Conservation (phyloP, 53 echinoderm and acorn worm genomes). For the Zoroaster sp. region DNA sequence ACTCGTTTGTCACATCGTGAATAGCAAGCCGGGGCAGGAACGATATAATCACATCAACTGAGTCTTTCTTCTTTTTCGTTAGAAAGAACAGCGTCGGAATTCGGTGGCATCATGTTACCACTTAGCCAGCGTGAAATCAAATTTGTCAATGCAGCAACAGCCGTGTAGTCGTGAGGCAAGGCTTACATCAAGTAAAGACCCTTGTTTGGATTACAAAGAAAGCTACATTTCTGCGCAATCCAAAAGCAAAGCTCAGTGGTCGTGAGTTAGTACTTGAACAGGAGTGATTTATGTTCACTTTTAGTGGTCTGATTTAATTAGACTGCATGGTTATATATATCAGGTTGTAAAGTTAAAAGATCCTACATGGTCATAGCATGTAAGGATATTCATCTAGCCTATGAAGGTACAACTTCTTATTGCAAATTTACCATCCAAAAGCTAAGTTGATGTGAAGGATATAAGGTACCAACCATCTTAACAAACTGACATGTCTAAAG, state of each 20-base stretch:
- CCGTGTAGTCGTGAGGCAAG: conserved; percentile 2
- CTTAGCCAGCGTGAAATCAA: conserved; percentile 5
- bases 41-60: not conserved
- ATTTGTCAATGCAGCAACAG: conserved; percentile 15
- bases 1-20: not conserved
- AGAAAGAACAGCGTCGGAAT: conserved; percentile 6
- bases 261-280: conserved; percentile 14
- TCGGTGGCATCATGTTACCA: not conserved
- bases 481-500: too few species aligned
- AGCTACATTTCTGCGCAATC: not conserved
- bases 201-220: not conserved
- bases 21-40: not conserved
- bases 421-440: too few species aligned
- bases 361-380: too few species aligned
- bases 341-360: too few species aligned
- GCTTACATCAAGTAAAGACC: not conserved
- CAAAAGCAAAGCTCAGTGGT: not conserved
- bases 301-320: not conserved
- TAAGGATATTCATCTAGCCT: too few species aligned
- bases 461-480: too few species aligned
- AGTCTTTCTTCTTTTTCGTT: not conserved
- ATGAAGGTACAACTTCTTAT: too few species aligned
- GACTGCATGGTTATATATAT: conserved; percentile 7
- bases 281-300: conserved; percentile 19
- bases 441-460: too few species aligned